phyloP scores from a whole-genome alignment of 2,888 invertebrate species.

The Drosophila sordidula region DNA sequence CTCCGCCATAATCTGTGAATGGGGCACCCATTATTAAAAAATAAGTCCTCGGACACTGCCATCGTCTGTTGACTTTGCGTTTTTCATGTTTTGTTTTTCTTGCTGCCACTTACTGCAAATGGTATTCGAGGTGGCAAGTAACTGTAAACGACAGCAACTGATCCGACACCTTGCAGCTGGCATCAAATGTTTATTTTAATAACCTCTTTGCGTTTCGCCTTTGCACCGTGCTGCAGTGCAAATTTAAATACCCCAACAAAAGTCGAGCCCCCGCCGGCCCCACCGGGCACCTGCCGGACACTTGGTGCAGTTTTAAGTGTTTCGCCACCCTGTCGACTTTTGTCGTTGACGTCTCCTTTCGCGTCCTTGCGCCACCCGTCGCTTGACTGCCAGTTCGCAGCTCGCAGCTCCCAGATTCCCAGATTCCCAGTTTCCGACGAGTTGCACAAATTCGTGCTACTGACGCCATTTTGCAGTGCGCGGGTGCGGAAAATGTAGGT shows the following conservation, averaged over 20 bases:
- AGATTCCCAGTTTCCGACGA: constrained; percentile 13
- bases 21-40: not conserved
- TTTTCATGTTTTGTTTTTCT: constrained; percentile 6
- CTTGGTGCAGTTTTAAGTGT: constrained; percentile 64
- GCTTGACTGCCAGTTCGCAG: constrained; percentile 15
- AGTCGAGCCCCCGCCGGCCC: constrained; percentile 18
- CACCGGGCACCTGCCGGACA: constrained; percentile 30
- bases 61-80: constrained; percentile 13
- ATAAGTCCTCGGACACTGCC: not conserved
- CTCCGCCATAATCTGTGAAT: not conserved
- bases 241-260: constrained; percentile 55
- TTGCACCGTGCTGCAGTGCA: constrained; percentile 20
- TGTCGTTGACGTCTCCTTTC: constrained; percentile 36
- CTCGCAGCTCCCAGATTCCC: constrained; percentile 7
- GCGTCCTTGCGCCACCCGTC: constrained; percentile 4
- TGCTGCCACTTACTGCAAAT: constrained; percentile 33
- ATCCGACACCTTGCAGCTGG: constrained; percentile 29
- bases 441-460: constrained; percentile 53
- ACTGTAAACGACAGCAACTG: constrained; percentile 65
- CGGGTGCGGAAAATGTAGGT: constrained; percentile 69
- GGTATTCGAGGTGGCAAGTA: constrained; percentile 54
- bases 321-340: constrained; percentile 61
- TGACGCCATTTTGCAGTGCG: constrained; percentile 67
- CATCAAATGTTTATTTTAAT: constrained; percentile 63
- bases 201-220: constrained; percentile 34